These are phyloP conservation scores for Trichogramma pretiosum DNA, from an alignment of 1,140 invertebrate species.

Conservation along the genomic window DNA sequence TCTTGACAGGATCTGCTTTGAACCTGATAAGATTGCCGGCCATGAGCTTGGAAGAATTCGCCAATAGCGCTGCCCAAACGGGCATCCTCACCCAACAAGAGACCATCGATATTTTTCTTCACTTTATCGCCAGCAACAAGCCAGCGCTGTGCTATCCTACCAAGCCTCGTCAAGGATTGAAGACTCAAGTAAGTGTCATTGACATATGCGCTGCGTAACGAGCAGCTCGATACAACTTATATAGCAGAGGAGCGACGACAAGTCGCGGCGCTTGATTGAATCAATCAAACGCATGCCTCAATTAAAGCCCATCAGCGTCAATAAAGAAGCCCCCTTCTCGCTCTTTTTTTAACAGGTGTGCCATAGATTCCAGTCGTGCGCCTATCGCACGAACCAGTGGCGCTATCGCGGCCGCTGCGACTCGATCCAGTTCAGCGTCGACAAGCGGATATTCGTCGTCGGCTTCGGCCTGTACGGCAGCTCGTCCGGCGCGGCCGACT, in stretches of 20 bases:
- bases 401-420: conserved; percentile 84
- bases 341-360: conserved; percentile 68
- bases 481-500: conserved; percentile 83
- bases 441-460: conserved; percentile 84
- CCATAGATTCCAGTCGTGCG: conserved; percentile 90
- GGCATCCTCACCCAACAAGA: conserved; percentile 82
- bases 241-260: neutral
- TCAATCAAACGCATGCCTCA: no score
- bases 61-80: conserved; percentile 80
- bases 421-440: conserved; percentile 87
- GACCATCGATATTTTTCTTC: conserved; percentile 84
- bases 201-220: no score
- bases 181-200: conserved; percentile 62
- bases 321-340: no score
- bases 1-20: conserved; percentile 68
- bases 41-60: conserved; percentile 85
- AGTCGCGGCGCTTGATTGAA: no score
- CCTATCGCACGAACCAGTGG: conserved; percentile 94
- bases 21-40: conserved; percentile 82
- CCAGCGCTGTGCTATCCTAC: conserved; percentile 73
- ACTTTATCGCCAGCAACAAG: conserved; percentile 76
- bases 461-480: conserved; percentile 89
- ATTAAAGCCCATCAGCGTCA: no score
- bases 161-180: conserved; percentile 73
- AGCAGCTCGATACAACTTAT: neutral